Evolutionary conservation across 2,888 invertebrate genomes (phyloP).

Genomic region (Lampropteryx suffumata): DNA sequence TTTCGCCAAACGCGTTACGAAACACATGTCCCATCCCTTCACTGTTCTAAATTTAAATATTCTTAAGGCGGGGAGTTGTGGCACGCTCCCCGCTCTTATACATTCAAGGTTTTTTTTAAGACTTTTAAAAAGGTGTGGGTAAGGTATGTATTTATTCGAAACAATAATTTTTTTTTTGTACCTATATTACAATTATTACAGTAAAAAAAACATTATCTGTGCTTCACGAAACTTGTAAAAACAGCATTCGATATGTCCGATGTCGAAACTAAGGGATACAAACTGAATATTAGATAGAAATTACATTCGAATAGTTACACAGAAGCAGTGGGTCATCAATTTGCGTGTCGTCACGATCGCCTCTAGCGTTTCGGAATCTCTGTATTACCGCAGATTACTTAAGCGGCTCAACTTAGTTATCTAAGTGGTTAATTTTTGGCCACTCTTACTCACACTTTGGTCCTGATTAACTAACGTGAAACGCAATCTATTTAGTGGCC

Average conservation of each 20-base stretch:
- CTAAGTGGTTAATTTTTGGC: no score
- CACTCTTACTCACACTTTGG: no score
- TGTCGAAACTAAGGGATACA: conserved; percentile 27
- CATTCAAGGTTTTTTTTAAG: conserved; percentile 51
- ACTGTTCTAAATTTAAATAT: conserved; percentile 80
- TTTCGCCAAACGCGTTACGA: conserved; percentile 82
- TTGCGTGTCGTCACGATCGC: conserved; percentile 70
- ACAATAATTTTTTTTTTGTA: no score
- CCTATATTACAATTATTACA: no score
- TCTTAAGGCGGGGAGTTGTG: conserved; percentile 70
- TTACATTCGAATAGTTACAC: conserved; percentile 53
- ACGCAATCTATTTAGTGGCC: no score
- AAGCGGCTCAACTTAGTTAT: neutral
- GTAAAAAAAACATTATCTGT: neutral
- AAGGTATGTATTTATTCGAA: no score
- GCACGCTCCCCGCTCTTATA: conserved; percentile 73
- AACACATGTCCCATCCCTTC: conserved; percentile 82
- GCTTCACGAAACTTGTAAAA: conserved; percentile 1
- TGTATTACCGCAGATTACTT: conserved; percentile 8
- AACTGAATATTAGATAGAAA: conserved; percentile 35
- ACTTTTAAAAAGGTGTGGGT: no score
- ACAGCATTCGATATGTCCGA: conserved; percentile 35
- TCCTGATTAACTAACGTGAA: no score
- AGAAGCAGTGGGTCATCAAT: conserved; percentile 51
- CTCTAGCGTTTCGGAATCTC: conserved; percentile 38